Base-by-base conservation (phyloP, 2,113 vertebrate species). In the Jaculus jaculus region DNA sequence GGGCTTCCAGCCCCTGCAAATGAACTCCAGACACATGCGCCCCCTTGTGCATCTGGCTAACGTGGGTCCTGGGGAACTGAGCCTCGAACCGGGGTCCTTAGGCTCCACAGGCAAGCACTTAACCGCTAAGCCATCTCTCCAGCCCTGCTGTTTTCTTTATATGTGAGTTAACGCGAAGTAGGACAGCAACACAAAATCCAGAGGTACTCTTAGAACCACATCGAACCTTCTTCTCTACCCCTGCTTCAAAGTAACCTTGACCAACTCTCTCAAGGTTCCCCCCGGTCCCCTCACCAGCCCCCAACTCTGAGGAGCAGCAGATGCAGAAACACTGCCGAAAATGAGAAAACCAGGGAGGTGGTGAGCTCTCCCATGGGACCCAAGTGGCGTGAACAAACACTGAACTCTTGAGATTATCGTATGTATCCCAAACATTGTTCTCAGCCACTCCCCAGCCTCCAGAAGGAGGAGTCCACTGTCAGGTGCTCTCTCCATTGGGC, bases 71-170 rank as follows among this genome's bases (percentile, higher is more conserved):
- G n/a, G n/a, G n/a, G n/a, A n/a, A n/a, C n/a, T n/a, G n/a, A n/a
- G n/a, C n/a, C n/a, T n/a, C n/a, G n/a, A n/a, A n/a, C n/a, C n/a
- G n/a, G n/a, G n/a, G n/a, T n/a, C n/a, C n/a, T n/a, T n/a, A n/a
- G n/a, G n/a, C n/a, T n/a, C n/a, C n/a, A n/a, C n/a, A n/a, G n/a
- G n/a, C n/a, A n/a, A n/a, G n/a, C n/a, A n/a, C n/a, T n/a, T n/a
- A n/a, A n/a, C n/a, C n/a, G n/a, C n/a, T n/a, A n/a, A n/a, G n/a
- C n/a, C n/a, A n/a, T n/a, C n/a, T n/a, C n/a, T n/a, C n/a, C n/a
- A n/a, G n/a, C n/a, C n/a, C n/a, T n/a, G n/a, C n/a, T 37, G 18
- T 81, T 94, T 90, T 84, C 77, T 95, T 39, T 71, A 28, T 23
- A 58, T 82, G 69, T 93, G 65, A 91, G 68, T 26, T 16, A 69